Evolutionary conservation across 2,797 vertebrate genomes (phyloP).

Genomic region (Philypnodon macrostomus): DNA sequence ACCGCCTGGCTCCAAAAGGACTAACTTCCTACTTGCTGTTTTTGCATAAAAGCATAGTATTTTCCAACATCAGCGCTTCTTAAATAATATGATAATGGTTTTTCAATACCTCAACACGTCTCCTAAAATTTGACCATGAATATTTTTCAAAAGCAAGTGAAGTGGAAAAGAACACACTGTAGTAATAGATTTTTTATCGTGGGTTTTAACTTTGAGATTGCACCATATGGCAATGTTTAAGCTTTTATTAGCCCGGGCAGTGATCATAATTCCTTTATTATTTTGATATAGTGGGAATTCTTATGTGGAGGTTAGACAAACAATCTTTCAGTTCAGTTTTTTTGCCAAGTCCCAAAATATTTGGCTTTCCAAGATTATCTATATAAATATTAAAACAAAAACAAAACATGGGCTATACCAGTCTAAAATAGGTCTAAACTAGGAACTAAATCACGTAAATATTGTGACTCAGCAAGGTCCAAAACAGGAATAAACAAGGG

Average conservation of each 20-base stretch:
- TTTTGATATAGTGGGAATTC: too few species aligned
- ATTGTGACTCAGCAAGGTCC: too few species aligned
- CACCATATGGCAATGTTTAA: slow-evolving; percentile 7
- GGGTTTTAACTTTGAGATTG: slow-evolving; percentile 3
- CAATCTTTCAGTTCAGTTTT: too few species aligned
- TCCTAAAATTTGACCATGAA: slow-evolving; percentile 5
- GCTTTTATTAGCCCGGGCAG: slow-evolving; percentile 4
- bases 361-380: too few species aligned
- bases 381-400: too few species aligned
- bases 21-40: background rate
- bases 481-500: too few species aligned
- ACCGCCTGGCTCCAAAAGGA: background rate
- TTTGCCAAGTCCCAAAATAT: too few species aligned
- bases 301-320: too few species aligned
- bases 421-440: too few species aligned
- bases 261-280: slow-evolving; percentile 1
- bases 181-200: slow-evolving; percentile 8
- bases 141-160: background rate
- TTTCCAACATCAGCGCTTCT: background rate
- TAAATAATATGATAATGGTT: slow-evolving; percentile 2
- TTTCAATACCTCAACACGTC: background rate
- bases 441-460: too few species aligned
- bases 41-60: background rate
- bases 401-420: too few species aligned
- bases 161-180: slow-evolving; percentile 4